Percentiles rank a stretch among this genome's conserved stretches.
phyloP scores from a whole-genome alignment of 2,113 vertebrate species.

The Ailuropoda melanoleuca region DNA sequence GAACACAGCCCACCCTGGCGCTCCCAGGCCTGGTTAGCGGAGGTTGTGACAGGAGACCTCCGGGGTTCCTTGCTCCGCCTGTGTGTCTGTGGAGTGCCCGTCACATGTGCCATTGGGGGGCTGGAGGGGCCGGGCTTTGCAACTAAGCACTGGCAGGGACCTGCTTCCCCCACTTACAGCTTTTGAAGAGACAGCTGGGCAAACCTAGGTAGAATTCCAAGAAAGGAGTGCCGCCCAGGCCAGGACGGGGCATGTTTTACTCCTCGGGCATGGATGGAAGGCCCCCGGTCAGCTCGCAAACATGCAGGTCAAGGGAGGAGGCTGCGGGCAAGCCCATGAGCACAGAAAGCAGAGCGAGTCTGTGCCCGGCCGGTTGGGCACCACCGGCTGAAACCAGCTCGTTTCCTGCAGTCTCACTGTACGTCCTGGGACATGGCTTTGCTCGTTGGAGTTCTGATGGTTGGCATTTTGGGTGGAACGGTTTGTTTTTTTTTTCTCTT shows the following conservation, averaged over 20 bases:
- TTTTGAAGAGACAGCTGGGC: background rate
- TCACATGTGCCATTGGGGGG: rapidly evolving
- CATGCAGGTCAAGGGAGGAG: rapidly evolving
- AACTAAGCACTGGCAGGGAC: background rate
- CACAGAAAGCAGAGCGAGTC: background rate
- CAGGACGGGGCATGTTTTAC: background rate
- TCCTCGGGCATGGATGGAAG: rapidly evolving
- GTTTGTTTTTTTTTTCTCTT: background rate
- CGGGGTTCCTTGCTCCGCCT: rapidly evolving
- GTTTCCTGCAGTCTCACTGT: background rate
- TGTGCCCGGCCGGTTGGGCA: background rate
- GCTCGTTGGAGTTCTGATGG: background rate
- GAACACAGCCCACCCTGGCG: background rate
- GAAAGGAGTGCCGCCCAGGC: background rate
- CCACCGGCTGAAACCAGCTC: background rate
- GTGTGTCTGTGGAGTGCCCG: rapidly evolving
- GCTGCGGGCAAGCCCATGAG: background rate
- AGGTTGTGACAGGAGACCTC: too few relatives aligned
- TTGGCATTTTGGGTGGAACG: background rate
- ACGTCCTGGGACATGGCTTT: background rate
- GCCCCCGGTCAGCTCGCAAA: background rate
- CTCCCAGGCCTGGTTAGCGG: background rate
- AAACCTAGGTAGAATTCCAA: background rate
- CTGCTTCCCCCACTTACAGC: rapidly evolving
- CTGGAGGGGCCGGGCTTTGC: background rate